Conservation (phyloP, 2,797 vertebrate species). For the Paguma larvata region DNA sequence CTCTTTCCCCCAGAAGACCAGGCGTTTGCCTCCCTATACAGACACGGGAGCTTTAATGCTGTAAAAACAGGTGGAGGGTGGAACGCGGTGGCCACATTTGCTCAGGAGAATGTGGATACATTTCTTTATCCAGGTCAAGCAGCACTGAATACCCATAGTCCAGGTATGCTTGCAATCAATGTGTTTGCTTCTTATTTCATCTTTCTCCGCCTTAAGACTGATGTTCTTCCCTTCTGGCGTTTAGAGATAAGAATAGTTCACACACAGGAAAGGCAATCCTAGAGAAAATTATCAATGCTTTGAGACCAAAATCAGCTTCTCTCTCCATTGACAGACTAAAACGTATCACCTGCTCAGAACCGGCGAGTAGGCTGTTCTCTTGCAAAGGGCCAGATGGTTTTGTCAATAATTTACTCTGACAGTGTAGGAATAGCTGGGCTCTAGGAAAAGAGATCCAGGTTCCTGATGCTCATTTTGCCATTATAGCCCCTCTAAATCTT, state of each 20-base stretch:
- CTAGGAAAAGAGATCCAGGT: conserved; percentile 52
- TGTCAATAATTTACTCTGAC: conserved; percentile 80
- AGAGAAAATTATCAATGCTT: conserved; percentile 64
- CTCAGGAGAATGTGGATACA: not conserved
- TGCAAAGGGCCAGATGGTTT: conserved; percentile 70
- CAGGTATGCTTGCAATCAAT: not conserved
- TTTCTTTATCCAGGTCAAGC: conserved; percentile 25
- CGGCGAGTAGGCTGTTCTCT: conserved; percentile 21
- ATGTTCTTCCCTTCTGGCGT: not conserved
- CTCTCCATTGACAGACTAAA: conserved; percentile 61
- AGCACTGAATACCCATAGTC: not conserved
- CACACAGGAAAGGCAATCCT: conserved; percentile 43
- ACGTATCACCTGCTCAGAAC: conserved; percentile 60
- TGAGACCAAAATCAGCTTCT: conserved; percentile 58
- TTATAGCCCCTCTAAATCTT: conserved; percentile 74
- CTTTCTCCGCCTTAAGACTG: not conserved
- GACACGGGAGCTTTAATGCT: not conserved
- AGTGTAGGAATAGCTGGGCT: conserved; percentile 67
- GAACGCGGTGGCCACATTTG: not conserved
- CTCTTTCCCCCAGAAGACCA: not conserved
- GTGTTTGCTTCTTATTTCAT: conserved; percentile 51
- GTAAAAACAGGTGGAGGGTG: not conserved
- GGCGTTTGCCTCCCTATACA: not conserved
- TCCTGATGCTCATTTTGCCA: conserved; percentile 73
- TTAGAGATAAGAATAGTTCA: conserved; percentile 52